phyloP scores from a whole-genome alignment of 1,140 invertebrate species.

The Lordiphosa collinella region DNA sequence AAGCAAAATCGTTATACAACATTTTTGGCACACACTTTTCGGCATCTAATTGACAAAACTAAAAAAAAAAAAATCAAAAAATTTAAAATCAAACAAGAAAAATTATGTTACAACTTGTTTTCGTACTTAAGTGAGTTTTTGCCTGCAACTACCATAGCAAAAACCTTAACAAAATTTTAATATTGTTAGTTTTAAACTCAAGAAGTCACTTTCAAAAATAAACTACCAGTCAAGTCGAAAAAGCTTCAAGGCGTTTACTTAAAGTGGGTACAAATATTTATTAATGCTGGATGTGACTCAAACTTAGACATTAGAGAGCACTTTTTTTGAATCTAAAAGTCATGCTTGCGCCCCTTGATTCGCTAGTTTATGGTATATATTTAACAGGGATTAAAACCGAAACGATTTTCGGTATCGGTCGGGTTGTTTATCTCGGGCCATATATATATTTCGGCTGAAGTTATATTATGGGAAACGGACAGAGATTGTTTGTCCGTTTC shows the following conservation, averaged over 20 bases:
- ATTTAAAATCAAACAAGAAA: neutral
- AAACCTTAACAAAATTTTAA: conserved; percentile 12
- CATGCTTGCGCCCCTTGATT: too few relatives aligned
- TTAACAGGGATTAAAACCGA: too few relatives aligned
- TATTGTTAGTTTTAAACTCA: conserved; percentile 45
- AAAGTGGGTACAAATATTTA: too few relatives aligned
- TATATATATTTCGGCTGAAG: too few relatives aligned
- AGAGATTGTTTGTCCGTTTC: too few relatives aligned
- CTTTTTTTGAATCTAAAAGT: too few relatives aligned
- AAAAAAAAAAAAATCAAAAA: neutral
- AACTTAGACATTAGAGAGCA: too few relatives aligned
- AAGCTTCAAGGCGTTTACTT: neutral
- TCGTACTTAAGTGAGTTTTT: conserved; percentile 54
- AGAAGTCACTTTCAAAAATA: conserved; percentile 58
- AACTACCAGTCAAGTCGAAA: conserved; percentile 49
- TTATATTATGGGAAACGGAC: too few relatives aligned
- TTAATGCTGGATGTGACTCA: too few relatives aligned
- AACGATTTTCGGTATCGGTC: too few relatives aligned
- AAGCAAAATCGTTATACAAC: conserved; percentile 43
- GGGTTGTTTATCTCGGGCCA: too few relatives aligned
- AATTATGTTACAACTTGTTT: conserved; percentile 45
- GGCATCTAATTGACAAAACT: conserved; percentile 43
- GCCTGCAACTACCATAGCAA: conserved; percentile 2
- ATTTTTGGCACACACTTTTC: conserved; percentile 64
- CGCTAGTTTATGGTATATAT: too few relatives aligned